Evolutionary conservation across 2,888 invertebrate species (phyloP).

Genomic region (Torymus texanus): DNA sequence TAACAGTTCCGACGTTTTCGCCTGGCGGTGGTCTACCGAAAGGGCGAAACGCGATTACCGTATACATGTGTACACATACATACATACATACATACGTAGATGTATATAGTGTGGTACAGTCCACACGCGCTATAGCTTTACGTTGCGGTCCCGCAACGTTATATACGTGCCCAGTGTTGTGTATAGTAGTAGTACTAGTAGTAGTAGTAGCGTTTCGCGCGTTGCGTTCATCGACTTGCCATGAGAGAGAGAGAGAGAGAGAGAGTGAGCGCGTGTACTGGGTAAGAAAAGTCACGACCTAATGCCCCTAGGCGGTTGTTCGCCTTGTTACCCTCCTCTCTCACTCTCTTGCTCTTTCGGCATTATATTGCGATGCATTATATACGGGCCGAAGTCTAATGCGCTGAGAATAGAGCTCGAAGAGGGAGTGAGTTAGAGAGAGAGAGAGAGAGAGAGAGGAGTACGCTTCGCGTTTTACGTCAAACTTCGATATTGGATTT

Average conservation of each 20-base stretch:
- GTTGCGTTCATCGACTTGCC: background rate
- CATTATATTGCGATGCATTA: background rate
- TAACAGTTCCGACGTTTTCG: conserved; percentile 32
- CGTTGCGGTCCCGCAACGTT: background rate
- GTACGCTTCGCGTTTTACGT: too few species aligned
- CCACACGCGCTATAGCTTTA: background rate
- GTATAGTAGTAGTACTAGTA: too few species aligned
- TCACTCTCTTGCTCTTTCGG: background rate
- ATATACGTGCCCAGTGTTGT: too few species aligned
- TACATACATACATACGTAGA: background rate
- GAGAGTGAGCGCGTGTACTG: too few species aligned
- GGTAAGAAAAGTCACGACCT: conserved; percentile 4
- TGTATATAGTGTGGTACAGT: background rate
- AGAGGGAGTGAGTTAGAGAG: too few species aligned
- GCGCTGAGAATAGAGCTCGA: background rate
- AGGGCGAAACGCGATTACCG: conserved; percentile 24
- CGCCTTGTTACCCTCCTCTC: background rate
- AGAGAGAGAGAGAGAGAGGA: too few species aligned
- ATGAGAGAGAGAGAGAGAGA: too few species aligned
- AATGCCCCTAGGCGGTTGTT: background rate
- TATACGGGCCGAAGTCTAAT: conserved; percentile 6
- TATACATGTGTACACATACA: background rate
- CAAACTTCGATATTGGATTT: too few species aligned
- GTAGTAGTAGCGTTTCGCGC: background rate
- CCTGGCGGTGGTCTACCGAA: conserved; percentile 23